These are phyloP conservation scores for Sebastes goodei DNA, from an alignment of 2,797 vertebrate species.

Conservation along the genomic window DNA sequence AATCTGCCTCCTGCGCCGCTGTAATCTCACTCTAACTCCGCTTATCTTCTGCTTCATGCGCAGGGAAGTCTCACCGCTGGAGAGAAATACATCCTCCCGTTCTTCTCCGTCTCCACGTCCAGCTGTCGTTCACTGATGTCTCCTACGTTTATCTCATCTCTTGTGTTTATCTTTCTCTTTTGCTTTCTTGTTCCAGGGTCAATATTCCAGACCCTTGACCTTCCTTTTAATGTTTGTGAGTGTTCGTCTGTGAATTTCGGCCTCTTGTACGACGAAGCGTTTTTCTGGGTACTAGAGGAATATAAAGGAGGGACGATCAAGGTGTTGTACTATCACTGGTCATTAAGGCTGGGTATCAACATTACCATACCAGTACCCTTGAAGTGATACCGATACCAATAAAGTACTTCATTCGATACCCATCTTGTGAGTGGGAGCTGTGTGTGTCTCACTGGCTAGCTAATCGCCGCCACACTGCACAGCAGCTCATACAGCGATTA, in stretches of 20 bases:
- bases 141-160: not conserved
- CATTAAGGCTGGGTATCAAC: no score
- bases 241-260: not conserved
- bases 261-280: no score
- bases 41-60: constrained; percentile 30
- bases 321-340: not conserved
- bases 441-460: no score
- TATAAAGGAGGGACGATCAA: not conserved
- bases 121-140: not conserved
- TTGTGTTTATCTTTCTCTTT: not conserved
- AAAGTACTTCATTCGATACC: no score
- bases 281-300: not conserved
- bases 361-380: no score
- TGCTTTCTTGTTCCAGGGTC: not conserved
- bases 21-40: constrained; percentile 52
- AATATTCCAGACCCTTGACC: not conserved
- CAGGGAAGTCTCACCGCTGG: constrained; percentile 1
- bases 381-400: no score
- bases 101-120: not conserved
- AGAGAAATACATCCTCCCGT: not conserved
- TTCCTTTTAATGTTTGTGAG: not conserved
- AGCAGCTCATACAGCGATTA: no score
- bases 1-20: constrained; percentile 53
- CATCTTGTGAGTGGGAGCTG: no score
- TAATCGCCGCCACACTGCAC: no score